phyloP scores from a whole-genome alignment of 2,888 invertebrate genomes.

The Drosophila acutilabella region DNA sequence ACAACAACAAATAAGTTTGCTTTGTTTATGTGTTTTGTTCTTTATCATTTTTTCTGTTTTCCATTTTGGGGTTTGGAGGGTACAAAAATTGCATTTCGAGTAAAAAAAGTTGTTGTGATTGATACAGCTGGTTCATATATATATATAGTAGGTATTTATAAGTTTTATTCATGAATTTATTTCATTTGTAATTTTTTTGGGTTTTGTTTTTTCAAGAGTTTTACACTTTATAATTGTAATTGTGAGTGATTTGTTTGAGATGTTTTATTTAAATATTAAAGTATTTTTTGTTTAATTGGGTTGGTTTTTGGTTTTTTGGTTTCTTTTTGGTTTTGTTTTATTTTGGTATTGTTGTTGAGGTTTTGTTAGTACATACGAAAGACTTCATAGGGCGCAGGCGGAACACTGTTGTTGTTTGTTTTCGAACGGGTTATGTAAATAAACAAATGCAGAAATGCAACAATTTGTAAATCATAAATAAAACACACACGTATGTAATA shows the following conservation, averaged over 20 bases:
- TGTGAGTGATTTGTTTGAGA: conserved; percentile 50
- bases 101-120: conserved; percentile 66
- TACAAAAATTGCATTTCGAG: conserved; percentile 58
- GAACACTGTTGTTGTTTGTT: conserved; percentile 83
- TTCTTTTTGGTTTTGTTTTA: conserved; percentile 41
- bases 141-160: conserved; percentile 28
- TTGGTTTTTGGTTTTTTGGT: conserved; percentile 38
- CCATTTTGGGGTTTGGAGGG: conserved; percentile 26
- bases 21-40: conserved; percentile 25
- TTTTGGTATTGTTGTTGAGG: conserved; percentile 46
- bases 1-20: conserved; percentile 48
- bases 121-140: conserved; percentile 42
- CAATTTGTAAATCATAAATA: conserved; percentile 78
- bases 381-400: conserved; percentile 85
- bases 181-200: conserved; percentile 44
- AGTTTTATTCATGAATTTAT: conserved; percentile 62
- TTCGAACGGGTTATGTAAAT: conserved; percentile 78
- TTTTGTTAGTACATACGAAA: conserved; percentile 85
- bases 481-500: conserved; percentile 76
- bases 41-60: conserved; percentile 16
- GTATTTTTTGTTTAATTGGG: conserved; percentile 52
- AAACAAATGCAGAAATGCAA: conserved; percentile 79
- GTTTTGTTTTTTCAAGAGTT: conserved; percentile 51
- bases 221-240: conserved; percentile 55
- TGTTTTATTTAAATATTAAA: conserved; percentile 42